Evolutionary conservation across 2,113 vertebrate species (phyloP).

Genomic region (Anoura caudifer): DNA sequence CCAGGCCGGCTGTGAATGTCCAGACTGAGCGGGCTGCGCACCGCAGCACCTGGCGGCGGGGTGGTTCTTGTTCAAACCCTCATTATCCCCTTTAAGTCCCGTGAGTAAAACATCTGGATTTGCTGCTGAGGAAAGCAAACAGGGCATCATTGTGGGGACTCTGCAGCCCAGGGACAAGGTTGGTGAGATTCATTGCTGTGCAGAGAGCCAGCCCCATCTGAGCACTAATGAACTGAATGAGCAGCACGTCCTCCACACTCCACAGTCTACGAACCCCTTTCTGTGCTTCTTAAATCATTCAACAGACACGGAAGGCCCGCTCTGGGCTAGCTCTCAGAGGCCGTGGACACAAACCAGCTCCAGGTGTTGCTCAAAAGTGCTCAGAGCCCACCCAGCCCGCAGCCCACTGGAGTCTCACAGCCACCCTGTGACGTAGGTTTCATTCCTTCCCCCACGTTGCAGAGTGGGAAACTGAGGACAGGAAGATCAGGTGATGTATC

Average conservation of each 20-base stretch:
- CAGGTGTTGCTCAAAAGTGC: not conserved
- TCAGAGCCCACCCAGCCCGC: not conserved
- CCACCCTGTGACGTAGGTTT: not conserved
- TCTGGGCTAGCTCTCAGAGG: not conserved
- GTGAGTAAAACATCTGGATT: not conserved
- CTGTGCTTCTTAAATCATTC: not conserved
- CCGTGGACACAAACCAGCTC: not conserved
- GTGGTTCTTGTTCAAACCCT: not conserved
- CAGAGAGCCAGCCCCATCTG: no score
- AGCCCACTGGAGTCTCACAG: not conserved
- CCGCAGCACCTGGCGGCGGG: not conserved
- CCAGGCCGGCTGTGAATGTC: not conserved
- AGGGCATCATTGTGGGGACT: not conserved
- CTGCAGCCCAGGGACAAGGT: not conserved
- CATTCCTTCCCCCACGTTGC: not conserved
- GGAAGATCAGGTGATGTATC: not conserved
- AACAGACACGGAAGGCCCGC: not conserved
- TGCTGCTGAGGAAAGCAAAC: not conserved
- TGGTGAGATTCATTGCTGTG: not conserved
- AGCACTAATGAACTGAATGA: not conserved
- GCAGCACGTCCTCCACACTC: no score
- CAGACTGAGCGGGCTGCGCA: rapidly evolving
- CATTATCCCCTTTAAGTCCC: not conserved
- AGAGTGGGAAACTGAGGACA: not conserved
- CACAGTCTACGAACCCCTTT: not conserved